Base-by-base conservation (phyloP, 2,888 invertebrate genomes). In the Phlogophora meticulosa region DNA sequence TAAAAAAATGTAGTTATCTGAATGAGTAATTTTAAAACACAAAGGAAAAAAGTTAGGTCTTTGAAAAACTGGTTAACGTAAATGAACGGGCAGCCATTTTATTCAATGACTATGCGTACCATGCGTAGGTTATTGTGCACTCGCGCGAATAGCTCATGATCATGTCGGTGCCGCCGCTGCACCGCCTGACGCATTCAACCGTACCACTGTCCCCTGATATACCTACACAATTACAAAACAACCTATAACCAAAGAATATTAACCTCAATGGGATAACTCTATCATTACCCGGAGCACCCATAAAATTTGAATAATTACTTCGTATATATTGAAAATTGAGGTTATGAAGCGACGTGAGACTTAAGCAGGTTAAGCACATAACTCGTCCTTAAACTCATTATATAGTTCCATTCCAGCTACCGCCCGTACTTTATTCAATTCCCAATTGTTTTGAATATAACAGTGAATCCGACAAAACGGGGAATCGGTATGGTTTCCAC, bases 71-170 rank as follows among this genome's bases (percentile, higher is more conserved):
- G n/a, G 20, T 24, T 38, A 53, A 57, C 51, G 40, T 56, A 43
- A 43, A 15, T 52, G 24, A 15, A 38, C 42, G 48, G 40, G 28
- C 48, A 67, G 24, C 34, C 42, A 42, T 53, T 32, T 60, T 62
- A 65, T 62, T 74, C 43, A 70, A 68, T 62, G 62, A 45, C 49
- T 62, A 66, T 56, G 76, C 76, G 76, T 43, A 48, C 60, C 56
- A 59, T 72, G 73, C 75, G 78, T 66, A 72, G 52, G 38, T 72
- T 71, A 80, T 85, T 87, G 88, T 87, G 88, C 80, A 86, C 76
- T 79, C 87, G 86, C 85, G 75, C 88, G 87, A 73, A 63, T 84
- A 78, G 78, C 58, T 84, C 82, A 81, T 85, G 69, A 68, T 66
- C 76, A 74, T 42, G 68, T 55, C 56, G 77, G 68, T 74, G 72